Base-by-base conservation (phyloP, 2,113 vertebrate species). In the Centropus bengalensis region DNA sequence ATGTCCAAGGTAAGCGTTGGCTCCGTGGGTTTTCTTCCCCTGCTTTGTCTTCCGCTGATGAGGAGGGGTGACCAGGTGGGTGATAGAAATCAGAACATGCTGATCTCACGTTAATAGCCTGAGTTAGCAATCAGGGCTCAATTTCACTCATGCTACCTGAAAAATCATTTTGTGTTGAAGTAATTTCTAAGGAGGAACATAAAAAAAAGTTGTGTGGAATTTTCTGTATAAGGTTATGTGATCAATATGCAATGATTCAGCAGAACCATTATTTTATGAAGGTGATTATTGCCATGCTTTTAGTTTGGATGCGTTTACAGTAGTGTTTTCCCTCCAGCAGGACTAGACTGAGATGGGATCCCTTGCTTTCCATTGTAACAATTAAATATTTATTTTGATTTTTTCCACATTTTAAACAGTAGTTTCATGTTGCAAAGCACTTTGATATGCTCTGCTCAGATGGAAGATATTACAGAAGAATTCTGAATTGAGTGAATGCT, bases 401-500 rank as follows among this genome's bases (percentile, higher is more conserved):
- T 58, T 24, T 89, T 68, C 33, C 18, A 42, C 40, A 18, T 83
- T 82, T 89, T 89, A 73, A 83, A 32, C 38, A 81, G 45, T n/a
- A 52, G 88, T 89, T 95, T 78, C 36, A 58, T 88, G 44, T 85
- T 85, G 64, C 55, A 83, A 78, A 82, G 71, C 36, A 38, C 74
- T 93, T 88, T 73, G 28, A 64, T 91, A 60, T 68, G 27, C 23
- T 63, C 60, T 62, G 22, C 26, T 88, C 81, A 82, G 64, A 83
- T 87, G 86, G 86, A 94, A 96, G 55, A 56, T 13, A 36, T 80
- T 86, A 73, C 26, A 81, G 62, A 80, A 86, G 33, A 90, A 82
- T 77, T 84, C 38, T 62, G 69, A 81, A 86, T 44, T 47, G 32
- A 69, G 30, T 38, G 66, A 93, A 86, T 58, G 56, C 30, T 91